Conservation (phyloP, 2,113 vertebrate genomes). For the Limanda limanda region DNA sequence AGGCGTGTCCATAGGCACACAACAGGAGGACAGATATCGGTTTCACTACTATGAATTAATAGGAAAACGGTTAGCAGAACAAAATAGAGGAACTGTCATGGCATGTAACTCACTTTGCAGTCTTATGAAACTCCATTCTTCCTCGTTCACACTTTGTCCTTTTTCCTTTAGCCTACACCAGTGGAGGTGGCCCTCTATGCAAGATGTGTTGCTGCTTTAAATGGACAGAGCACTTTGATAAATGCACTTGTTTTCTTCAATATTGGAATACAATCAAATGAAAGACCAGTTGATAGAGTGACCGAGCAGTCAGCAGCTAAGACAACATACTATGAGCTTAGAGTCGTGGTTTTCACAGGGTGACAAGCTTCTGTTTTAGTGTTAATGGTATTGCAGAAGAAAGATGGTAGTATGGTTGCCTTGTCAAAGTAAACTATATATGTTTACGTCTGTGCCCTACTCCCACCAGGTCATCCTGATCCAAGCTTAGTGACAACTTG, state of each 20-base stretch:
- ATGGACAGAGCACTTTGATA: not conserved
- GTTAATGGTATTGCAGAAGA: constrained; percentile 22
- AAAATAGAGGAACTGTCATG: constrained; percentile 79
- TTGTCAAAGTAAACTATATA: constrained; percentile 2
- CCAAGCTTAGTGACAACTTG: constrained; percentile 50
- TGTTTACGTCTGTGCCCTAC: constrained; percentile 30
- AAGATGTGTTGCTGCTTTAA: constrained; percentile 27
- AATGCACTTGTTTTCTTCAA: not conserved
- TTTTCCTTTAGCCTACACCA: constrained; percentile 70
- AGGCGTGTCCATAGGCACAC: constrained; percentile 21
- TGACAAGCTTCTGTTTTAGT: constrained; percentile 32
- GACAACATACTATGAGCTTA: not conserved
- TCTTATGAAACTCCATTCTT: constrained; percentile 80
- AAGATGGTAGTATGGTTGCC: not conserved
- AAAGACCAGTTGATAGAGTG: not conserved
- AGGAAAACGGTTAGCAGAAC: constrained; percentile 77
- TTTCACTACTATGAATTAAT: constrained; percentile 80
- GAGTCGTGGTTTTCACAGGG: constrained; percentile 8
- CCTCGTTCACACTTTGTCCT: constrained; percentile 74
- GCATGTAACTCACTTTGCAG: constrained; percentile 77
- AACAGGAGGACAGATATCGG: constrained; percentile 64
- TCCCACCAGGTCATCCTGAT: constrained; percentile 45
- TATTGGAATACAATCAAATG: not conserved
- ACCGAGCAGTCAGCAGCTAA: not conserved
- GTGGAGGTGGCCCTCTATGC: constrained; percentile 43